These are phyloP conservation scores for Sisor rabdophorus DNA, from an alignment of 2,113 vertebrate species.

Conservation along the genomic window DNA sequence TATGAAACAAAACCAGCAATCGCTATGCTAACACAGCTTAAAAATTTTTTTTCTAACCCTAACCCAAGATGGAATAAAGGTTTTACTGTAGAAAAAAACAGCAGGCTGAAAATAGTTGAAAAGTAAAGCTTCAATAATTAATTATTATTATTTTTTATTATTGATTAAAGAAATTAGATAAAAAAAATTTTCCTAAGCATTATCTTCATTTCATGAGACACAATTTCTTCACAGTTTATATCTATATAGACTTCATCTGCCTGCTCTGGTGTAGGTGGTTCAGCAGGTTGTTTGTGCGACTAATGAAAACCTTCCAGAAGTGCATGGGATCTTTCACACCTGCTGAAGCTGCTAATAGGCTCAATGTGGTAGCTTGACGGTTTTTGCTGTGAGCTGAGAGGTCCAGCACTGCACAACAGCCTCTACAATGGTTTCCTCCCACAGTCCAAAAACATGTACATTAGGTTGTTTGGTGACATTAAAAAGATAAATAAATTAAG, in stretches of 20 bases:
- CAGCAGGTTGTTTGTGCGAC: background rate
- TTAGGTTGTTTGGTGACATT: background rate
- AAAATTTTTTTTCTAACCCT: no score
- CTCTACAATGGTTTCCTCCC: background rate
- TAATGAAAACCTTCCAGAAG: slow-evolving; percentile 31
- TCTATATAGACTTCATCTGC: background rate
- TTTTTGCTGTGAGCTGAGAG: background rate
- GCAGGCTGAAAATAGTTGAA: no score
- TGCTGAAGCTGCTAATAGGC: slow-evolving; percentile 30
- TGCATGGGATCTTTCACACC: slow-evolving; percentile 21
- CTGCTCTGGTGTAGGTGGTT: background rate
- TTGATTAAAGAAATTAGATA: no score
- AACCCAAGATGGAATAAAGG: no score
- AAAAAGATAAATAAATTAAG: background rate
- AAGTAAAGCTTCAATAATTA: no score
- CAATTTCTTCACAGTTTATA: background rate
- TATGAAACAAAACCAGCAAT: no score
- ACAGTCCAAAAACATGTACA: no score
- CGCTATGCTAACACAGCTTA: no score
- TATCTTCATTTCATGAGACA: background rate
- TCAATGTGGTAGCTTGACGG: slow-evolving; percentile 14
- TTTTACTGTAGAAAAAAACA: no score
- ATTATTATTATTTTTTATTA: no score
- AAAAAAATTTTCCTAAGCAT: background rate
- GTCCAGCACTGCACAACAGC: background rate